Base-by-base conservation (phyloP, 2,113 vertebrate genomes). In the Nothobranchius furzeri region DNA sequence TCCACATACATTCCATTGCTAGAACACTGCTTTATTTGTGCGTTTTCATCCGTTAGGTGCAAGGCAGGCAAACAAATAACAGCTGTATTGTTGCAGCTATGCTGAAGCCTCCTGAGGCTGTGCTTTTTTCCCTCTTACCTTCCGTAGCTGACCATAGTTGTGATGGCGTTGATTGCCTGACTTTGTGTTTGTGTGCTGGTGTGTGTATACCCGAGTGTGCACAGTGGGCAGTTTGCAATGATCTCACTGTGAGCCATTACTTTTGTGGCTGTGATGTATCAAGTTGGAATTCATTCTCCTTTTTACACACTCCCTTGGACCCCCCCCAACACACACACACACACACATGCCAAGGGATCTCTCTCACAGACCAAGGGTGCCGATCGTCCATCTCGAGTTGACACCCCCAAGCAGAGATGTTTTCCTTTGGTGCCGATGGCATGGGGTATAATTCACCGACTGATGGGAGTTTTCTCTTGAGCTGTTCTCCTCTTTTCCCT, bases 341-440 rank as follows among this genome's bases (percentile, higher is more conserved):
- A 46, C 43, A 59, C 9, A 30, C 37, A 40, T 9, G 37, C 37
- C 37, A 15, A 14, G 70, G 17, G 51, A 64, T 71, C 64, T 80
- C 79, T 74, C 76, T 2, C 63, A 70, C 63, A 70, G 56, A 70
- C 70, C 36, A 9, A 74, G 66, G 66, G 68, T 78, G 71, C 58
- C 12, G 10, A 46, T 86, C 81, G 62, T 89, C 75, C 85, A 85
- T 89, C 83, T 87, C 76, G 17, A 68, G 79, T 45, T 83, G 87
- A 89, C 87, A 86, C 81, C 79, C 71, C 72, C 73, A 73, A 87
- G 76, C 81, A 74, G 85, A 78, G 87, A 86, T 86, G 83, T 87
- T 79, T 85, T 79, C 77, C 79, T 86, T 86, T 79, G 83, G 79
- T 66, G 81, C 59, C 35, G 24, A 50, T 43, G 60, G 76, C 85